Evolutionary conservation across 2,113 vertebrate genomes (phyloP).

Genomic region (Cavia aperea): DNA sequence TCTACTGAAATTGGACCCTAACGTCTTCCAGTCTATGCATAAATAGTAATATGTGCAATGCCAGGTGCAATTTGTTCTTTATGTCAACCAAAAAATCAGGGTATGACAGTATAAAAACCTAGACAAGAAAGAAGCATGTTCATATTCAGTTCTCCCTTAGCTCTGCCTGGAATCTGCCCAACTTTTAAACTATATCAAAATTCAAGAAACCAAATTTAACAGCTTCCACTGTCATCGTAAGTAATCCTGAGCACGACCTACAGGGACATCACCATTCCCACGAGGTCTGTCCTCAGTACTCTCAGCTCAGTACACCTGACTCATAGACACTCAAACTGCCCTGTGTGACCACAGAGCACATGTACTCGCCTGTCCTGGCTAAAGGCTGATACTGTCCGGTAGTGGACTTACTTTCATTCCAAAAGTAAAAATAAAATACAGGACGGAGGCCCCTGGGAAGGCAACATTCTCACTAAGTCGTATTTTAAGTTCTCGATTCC

Average conservation of each 20-base stretch:
- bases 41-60: neutral
- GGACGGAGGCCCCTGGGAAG: neutral
- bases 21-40: neutral
- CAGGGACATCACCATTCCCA: neutral
- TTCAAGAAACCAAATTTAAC: conserved; percentile 34
- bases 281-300: neutral
- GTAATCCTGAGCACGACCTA: neutral
- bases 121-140: neutral
- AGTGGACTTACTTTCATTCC: neutral
- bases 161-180: neutral
- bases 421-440: conserved; percentile 25
- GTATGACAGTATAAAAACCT: neutral
- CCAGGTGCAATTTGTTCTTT: neutral
- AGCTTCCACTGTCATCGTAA: neutral
- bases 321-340: neutral
- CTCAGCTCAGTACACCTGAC: neutral
- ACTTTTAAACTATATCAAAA: conserved; percentile 28
- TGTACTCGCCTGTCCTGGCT: neutral
- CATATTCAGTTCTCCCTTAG: neutral
- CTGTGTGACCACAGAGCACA: neutral
- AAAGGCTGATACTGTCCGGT: neutral
- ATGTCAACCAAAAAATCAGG: neutral
- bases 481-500: neutral
- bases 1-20: neutral
- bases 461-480: neutral